A percentile compares a stretch with the other conserved stretches of the same genome.
Evolutionary conservation across 2,797 vertebrate species (phyloP).

Genomic region (Sebastes steindachneri): DNA sequence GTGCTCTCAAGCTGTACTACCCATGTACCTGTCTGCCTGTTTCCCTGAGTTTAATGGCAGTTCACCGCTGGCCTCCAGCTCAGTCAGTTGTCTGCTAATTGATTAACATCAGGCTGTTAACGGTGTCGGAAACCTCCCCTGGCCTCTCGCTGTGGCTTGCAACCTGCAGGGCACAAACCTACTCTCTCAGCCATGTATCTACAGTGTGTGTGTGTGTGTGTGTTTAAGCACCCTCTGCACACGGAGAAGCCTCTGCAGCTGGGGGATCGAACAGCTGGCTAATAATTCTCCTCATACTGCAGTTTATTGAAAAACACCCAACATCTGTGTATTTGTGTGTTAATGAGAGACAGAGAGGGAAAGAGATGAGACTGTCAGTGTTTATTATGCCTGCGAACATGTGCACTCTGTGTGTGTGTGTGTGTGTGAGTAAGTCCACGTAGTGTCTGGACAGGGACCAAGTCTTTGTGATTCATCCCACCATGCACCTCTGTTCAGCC

Average conservation of each 20-base stretch:
- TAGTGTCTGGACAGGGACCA: conserved; percentile 27
- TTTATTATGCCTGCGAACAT: conserved; percentile 28
- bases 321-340: conserved; percentile 65
- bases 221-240: conserved; percentile 19
- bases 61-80: conserved; percentile 53
- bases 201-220: neutral
- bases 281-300: conserved; percentile 62
- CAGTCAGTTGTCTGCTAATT: conserved; percentile 69
- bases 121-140: conserved; percentile 56
- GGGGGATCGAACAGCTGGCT: conserved; percentile 72
- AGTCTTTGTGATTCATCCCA: conserved; percentile 47
- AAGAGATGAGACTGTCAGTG: conserved; percentile 43
- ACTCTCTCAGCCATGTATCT: conserved; percentile 12
- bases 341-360: conserved; percentile 52
- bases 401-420: neutral
- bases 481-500: conserved; percentile 42
- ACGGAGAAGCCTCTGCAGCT: conserved; percentile 47
- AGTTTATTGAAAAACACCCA: conserved; percentile 54
- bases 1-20: conserved; percentile 18
- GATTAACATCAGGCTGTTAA: conserved; percentile 70
- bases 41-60: conserved; percentile 46
- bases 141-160: conserved; percentile 45
- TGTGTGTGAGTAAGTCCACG: conserved; percentile 3
- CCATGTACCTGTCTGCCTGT: conserved; percentile 43
- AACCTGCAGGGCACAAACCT: conserved; percentile 48